Base-by-base conservation (phyloP, 2,888 invertebrate genomes). In the Aspidiotus destructor region DNA sequence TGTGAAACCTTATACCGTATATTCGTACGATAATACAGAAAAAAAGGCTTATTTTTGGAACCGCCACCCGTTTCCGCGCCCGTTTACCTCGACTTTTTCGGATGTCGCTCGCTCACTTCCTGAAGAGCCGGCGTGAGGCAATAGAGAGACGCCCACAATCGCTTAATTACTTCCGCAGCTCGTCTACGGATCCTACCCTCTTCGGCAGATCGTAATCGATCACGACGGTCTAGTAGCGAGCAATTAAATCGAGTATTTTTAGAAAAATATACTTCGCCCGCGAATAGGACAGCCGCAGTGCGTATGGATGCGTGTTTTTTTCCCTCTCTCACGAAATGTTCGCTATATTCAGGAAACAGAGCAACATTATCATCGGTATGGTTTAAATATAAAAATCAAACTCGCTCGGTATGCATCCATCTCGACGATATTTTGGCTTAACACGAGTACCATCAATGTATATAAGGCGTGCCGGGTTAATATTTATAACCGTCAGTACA, bases 211-310 rank as follows among this genome's bases (percentile, higher is more conserved):
- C 6, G 48, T 48, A 48, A 48, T 48, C 48, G 48, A 48, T 48
- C n/a, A n/a, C 48, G 48, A 48, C 48, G 48, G 48, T 11, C n/a
- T n/a, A n/a, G n/a, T n/a, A n/a, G n/a, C n/a, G n/a, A n/a, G n/a
- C n/a, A 48, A 48, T 48, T 48, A 48, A 48, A 48, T 48, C 48
- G 48, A 13, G 48, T 48, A 48, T 48, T 48, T 48, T 48, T 48
- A 48, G 48, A 48, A 48, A 48, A 28, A 28, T 28, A 28, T 28
- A 28, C 28, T 28, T 28, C 28, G 28, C 28, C 28, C 28, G 28
- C 28, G 28, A 28, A 28, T 28, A 28, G 28, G 28, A 28, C 28
- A 28, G 10, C 48, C 48, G 48, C 10, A 13, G 48, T n/a, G 48
- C 10, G 48, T 11, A 48, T 1, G 6, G 11, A 13, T n/a, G 48